Evolutionary conservation across 2,113 vertebrate genomes (phyloP), one percentile per base, ranked within the genome.

Genomic region (Oxygymnocypris stewartii): DNA sequence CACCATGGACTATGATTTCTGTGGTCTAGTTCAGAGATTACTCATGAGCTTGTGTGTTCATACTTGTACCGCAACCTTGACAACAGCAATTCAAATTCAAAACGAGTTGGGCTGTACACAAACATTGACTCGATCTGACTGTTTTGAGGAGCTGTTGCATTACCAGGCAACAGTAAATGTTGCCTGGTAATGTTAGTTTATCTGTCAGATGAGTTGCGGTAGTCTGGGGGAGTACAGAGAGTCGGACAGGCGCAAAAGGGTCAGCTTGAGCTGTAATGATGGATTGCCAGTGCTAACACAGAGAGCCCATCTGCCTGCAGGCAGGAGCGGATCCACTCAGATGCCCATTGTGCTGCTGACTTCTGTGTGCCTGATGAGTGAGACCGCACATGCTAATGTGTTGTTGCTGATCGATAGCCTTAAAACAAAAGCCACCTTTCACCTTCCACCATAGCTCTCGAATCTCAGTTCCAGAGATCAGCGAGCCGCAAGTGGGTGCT

Each of bases 281-380:
- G 79, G 79, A 82, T 28, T 44, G 79, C 79, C 59, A 82, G 42
- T 67, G n/a, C 79, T n/a, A 25, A 61, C 54, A 79, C 49, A 57
- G 76, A 79, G 78, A 79, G 11, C 54, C 78, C 78, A 61, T 79
- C 35, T 79, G 78, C 78, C 54, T 42, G 78, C 78, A 61, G 35
- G 54, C 59, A 82, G 57, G 79, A 61, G 51, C 79, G 12, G 40
- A 67, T 82, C 79, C 61, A 42, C 40, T 67, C 23, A 47, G 59
- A 65, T 63, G 79, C 25, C 20, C 37, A 67, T 31, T 3, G 79
- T 44, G 59, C 54, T 59, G 76, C 78, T 31, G 75, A 51, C 75
- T 78, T 78, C 75, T 35, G 77, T 25, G 51, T 35, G 47, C 76
- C 78, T 20, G 44, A 59, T 79, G 35, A 63, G 79, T 47, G 40